Conservation (phyloP, 1,140 invertebrate species). For the Bombus picipes region DNA sequence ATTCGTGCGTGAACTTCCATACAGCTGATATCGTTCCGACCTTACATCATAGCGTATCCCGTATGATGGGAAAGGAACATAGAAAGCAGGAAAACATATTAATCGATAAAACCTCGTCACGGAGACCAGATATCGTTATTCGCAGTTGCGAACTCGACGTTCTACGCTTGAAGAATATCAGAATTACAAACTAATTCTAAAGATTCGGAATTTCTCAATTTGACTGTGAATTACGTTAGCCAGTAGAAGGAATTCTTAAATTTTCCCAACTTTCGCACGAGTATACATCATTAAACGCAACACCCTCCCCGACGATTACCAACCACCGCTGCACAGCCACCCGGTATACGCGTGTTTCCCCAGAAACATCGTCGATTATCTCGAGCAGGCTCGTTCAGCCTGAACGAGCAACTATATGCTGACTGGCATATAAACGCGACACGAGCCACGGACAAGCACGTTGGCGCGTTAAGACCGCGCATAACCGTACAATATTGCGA, state of each 20-base stretch:
- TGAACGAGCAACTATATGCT: neutral
- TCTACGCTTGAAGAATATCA: no score
- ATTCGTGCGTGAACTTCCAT: neutral
- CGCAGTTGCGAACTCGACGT: neutral
- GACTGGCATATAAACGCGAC: constrained; percentile 68
- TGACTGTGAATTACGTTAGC: no score
- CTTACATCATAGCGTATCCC: neutral
- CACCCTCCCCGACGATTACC: neutral
- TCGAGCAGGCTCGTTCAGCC: neutral
- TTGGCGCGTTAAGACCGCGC: constrained; percentile 70
- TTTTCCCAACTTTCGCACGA: neutral
- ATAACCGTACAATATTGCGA: constrained; percentile 76
- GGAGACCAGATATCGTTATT: no score
- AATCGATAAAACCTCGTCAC: no score
- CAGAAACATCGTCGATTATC: neutral
- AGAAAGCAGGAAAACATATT: neutral
- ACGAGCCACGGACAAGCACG: constrained; percentile 61
- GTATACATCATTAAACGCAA: neutral
- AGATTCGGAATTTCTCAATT: fast-evolving
- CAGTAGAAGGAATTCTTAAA: neutral
- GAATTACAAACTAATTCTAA: no score
- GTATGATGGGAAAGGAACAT: neutral
- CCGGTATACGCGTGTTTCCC: neutral
- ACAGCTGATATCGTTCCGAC: neutral
- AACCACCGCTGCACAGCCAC: neutral